Evolutionary conservation across 1,140 invertebrate species (phyloP).

Genomic region (Pogonus chalceus): DNA sequence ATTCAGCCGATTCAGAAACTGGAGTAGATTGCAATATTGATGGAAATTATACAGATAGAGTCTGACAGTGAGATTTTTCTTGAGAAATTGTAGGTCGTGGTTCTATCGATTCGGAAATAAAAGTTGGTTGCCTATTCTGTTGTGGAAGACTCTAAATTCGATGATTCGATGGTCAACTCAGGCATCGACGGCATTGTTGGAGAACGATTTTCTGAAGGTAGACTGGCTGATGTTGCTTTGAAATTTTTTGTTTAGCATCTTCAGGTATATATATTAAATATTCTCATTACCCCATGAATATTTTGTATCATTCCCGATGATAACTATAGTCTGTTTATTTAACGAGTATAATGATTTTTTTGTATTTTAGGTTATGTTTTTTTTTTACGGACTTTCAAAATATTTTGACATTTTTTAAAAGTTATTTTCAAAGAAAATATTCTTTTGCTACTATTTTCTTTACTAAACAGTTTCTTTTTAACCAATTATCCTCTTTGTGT

Average conservation of each 20-base stretch:
- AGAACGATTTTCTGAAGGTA: not conserved
- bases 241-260: slow-evolving; percentile 6
- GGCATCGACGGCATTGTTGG: not conserved
- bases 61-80: no score
- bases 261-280: slow-evolving; percentile 8
- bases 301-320: slow-evolving; percentile 16
- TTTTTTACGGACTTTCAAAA: slow-evolving; percentile 16
- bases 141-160: not conserved
- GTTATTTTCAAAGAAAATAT: slow-evolving; percentile 16
- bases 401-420: slow-evolving; percentile 16
- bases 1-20: no score
- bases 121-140: not conserved
- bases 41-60: no score
- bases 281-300: slow-evolving; percentile 15
- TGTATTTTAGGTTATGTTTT: no score
- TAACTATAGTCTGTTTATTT: slow-evolving; percentile 15
- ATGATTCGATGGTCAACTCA: no score
- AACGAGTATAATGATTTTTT: slow-evolving; percentile 16
- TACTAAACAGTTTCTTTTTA: no score
- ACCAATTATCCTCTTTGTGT: no score
- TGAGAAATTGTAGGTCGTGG: slow-evolving; percentile 12
- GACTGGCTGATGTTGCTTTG: slow-evolving; percentile 1
- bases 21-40: no score
- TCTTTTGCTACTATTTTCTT: slow-evolving; percentile 14
- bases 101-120: slow-evolving; percentile 14